Percentiles rank a stretch among this genome's conserved stretches.
Evolutionary conservation across 92 coral and sea anemone genomes (phyloP).

Genomic region (Porites rus): DNA sequence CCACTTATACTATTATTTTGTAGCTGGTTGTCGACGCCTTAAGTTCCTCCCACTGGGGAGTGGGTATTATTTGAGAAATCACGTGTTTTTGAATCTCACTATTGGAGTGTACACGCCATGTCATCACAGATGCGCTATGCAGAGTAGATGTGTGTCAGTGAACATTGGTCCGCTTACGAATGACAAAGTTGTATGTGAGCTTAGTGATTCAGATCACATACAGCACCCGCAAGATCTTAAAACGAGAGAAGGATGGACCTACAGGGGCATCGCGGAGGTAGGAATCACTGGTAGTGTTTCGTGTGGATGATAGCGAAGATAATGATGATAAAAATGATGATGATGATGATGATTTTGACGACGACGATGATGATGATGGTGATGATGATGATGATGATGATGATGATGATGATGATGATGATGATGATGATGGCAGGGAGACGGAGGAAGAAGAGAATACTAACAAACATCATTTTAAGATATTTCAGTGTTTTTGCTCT

Average conservation of each 20-base stretch:
- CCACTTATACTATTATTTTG: not conserved
- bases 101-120: not conserved
- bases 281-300: not conserved
- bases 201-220: not conserved
- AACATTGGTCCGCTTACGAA: not conserved
- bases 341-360: no score
- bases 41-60: not conserved
- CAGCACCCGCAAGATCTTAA: not conserved
- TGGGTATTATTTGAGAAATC: not conserved
- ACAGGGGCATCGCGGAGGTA: not conserved
- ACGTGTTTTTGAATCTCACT: not conserved
- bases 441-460: no score
- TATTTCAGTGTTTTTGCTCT: no score
- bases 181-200: not conserved
- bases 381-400: no score
- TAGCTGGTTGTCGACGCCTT: not conserved
- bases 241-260: not conserved
- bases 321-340: no score
- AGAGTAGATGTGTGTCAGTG: not conserved
- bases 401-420: no score
- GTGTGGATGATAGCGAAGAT: no score
- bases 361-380: no score
- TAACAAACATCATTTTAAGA: no score
- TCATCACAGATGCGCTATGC: not conserved
- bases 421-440: no score